phyloP scores from a whole-genome alignment of 2,113 vertebrate genomes.

The Fulmarus glacialis region DNA sequence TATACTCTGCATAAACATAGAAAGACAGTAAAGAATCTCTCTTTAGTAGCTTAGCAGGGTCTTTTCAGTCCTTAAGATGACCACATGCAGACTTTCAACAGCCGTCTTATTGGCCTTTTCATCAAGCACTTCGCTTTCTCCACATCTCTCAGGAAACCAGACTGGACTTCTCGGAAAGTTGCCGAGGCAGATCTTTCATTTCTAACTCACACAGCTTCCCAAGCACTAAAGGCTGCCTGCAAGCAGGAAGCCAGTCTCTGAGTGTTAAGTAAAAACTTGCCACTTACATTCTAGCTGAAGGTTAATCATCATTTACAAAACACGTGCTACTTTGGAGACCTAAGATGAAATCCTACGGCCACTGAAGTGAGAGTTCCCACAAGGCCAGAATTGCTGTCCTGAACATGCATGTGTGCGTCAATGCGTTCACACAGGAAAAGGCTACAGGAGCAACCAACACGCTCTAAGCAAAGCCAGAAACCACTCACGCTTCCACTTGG shows the following conservation, averaged over 20 bases:
- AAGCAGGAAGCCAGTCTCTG: background rate
- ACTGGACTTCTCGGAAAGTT: background rate
- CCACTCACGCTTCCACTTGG: background rate
- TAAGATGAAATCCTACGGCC: background rate
- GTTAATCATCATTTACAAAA: background rate
- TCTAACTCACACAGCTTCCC: background rate
- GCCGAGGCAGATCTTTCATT: background rate
- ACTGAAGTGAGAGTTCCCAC: background rate
- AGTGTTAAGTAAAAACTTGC: background rate
- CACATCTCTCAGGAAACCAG: background rate
- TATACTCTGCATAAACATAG: background rate
- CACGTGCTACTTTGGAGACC: background rate
- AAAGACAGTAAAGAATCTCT: background rate
- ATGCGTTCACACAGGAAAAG: background rate
- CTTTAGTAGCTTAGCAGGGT: background rate
- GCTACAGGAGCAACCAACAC: background rate
- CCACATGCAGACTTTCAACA: background rate
- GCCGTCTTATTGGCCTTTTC: background rate
- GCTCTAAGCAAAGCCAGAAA: background rate
- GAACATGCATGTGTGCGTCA: fast-evolving
- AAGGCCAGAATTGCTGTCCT: background rate
- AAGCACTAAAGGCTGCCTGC: background rate
- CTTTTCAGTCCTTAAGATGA: background rate
- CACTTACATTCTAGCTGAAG: background rate
- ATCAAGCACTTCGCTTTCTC: background rate